Percentiles rank a stretch among this genome's conserved stretches.
Evolutionary conservation across 1,140 invertebrate genomes (phyloP).

Genomic region (Streblospio benedicti): DNA sequence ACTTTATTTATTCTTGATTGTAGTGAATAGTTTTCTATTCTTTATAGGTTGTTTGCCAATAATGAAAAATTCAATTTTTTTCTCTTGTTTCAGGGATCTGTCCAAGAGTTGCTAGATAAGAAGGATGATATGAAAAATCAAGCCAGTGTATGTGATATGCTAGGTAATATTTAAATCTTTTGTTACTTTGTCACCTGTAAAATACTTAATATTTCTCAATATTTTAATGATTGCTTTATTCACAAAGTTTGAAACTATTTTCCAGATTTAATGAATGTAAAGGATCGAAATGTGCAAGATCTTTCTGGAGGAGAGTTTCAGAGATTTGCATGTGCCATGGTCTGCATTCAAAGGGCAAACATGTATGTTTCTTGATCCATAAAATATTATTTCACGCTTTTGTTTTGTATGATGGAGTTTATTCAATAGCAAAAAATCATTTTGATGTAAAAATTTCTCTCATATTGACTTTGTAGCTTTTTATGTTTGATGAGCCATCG

Average conservation of each 20-base stretch:
- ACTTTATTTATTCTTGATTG: neutral
- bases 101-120: constrained; percentile 80
- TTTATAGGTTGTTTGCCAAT: neutral
- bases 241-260: constrained; percentile 29
- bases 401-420: neutral
- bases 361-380: constrained; percentile 57
- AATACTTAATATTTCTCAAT: constrained; percentile 1
- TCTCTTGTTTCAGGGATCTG: constrained; percentile 58
- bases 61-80: neutral
- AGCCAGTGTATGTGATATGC: constrained; percentile 69
- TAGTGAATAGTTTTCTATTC: neutral
- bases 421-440: neutral
- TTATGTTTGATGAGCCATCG: constrained; percentile 99
- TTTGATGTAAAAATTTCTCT: neutral
- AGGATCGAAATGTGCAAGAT: constrained; percentile 76
- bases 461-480: constrained; percentile 56
- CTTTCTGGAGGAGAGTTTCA: constrained; percentile 97
- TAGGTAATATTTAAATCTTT: constrained; percentile 58
- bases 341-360: constrained; percentile 95
- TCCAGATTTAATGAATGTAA: constrained; percentile 74
- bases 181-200: neutral
- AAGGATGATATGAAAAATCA: constrained; percentile 87
- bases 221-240: too few relatives aligned
- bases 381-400: neutral
- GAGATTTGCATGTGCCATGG: constrained; percentile 95